Evolutionary conservation across 2,888 invertebrate species (phyloP), one percentile per base, ranked within the genome.

Genomic region (Ectemnius continuus): DNA sequence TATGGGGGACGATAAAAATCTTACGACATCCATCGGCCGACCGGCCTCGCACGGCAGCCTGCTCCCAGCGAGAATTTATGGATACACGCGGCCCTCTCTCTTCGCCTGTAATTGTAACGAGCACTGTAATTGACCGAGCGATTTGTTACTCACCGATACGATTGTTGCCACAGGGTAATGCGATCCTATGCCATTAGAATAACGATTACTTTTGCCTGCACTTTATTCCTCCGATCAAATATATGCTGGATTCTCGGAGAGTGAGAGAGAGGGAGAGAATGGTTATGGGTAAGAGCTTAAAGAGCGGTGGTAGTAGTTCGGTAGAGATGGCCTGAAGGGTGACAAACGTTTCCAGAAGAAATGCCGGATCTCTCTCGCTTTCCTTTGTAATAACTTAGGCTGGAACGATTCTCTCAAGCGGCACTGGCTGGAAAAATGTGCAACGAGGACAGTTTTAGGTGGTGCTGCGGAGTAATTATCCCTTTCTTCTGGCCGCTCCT

Each of bases 1-100:
- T 69, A 64, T 66, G 58, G 20, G 36, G 45, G 57, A 52, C 61
- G 82, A 82, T 82, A 76, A 71, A 68, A 75, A 79, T 81, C 81
- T 71, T 59, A 52, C 63, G 52, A 64, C 70, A 73, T 64, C 62
- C 36, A 36, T 36, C 36, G 8, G 69, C 46, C 69, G 23, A 23
- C 23, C 23, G 23, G 23, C 23, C 23, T 23, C 23, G 23, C 23
- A 23, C 23, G 69, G 66, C 63, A 70, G 61, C 67, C 56, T 64
- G 52, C 57, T 60, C 8, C 18, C 45, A 5, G 5, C 6, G 67
- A 48, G 67, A 62, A 61, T 64, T 47, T 56, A 20, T 47, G 66
- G 11, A 14, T n/a, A 28, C 23, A 23, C 52, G 11, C 4, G 14
- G 26, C 36, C 11, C 8, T 36, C 36, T 36, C 36, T 36, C 36